A percentile compares a stretch with the other conserved stretches of the same genome.
These are phyloP conservation scores for Diorhabda carinulata DNA, from an alignment of 1,140 invertebrate genomes.

Conservation along the genomic window DNA sequence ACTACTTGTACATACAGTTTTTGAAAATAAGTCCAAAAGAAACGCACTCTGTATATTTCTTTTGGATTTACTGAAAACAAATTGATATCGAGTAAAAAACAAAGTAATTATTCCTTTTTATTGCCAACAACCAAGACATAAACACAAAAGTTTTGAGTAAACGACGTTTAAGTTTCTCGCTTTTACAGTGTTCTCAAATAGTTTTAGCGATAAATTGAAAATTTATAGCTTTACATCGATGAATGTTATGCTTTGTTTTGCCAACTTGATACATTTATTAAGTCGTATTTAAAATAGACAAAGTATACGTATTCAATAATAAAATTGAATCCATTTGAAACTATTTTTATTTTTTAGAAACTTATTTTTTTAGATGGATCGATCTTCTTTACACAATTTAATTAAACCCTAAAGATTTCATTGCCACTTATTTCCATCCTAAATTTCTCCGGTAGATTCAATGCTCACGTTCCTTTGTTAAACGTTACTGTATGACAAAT, in stretches of 20 bases:
- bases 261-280: constrained; percentile 1
- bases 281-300: background rate
- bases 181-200: constrained; percentile 1
- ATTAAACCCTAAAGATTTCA: too few relatives aligned
- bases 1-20: too few relatives aligned
- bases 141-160: background rate
- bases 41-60: background rate
- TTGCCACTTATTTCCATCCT: too few relatives aligned
- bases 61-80: background rate
- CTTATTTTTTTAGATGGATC: too few relatives aligned
- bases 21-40: too few relatives aligned
- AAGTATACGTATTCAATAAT: too few relatives aligned
- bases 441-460: too few relatives aligned
- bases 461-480: too few relatives aligned
- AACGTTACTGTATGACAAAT: too few relatives aligned
- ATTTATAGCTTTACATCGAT: background rate
- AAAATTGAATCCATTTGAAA: too few relatives aligned
- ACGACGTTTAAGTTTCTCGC: background rate
- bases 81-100: background rate
- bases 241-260: constrained; percentile 2
- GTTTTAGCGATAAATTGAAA: background rate
- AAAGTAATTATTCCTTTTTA: background rate
- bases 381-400: too few relatives aligned
- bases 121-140: background rate
- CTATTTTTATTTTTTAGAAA: too few relatives aligned